A percentile compares a stretch with the other conserved stretches of the same genome.
Conservation (phyloP, 2,888 invertebrate species). For the Leuctra nigra region DNA sequence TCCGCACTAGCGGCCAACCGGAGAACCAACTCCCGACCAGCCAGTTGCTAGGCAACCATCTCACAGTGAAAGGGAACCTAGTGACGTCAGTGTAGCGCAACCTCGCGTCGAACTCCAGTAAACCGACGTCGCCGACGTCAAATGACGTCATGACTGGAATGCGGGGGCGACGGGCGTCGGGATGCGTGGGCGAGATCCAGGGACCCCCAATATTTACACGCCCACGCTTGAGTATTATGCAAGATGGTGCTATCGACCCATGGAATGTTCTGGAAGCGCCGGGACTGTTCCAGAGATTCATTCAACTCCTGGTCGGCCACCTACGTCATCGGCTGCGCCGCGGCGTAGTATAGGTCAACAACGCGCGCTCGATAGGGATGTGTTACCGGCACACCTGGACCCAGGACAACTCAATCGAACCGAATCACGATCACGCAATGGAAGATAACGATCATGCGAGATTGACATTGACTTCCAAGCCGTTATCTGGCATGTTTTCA, state of each 20-base stretch:
- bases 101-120: conserved; percentile 20
- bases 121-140: background rate
- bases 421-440: too few relatives aligned
- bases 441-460: too few relatives aligned
- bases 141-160: conserved; percentile 21
- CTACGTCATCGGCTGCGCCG: too few relatives aligned
- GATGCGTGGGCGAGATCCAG: conserved; percentile 1
- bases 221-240: background rate
- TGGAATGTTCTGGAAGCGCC: background rate
- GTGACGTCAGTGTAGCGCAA: conserved; percentile 26
- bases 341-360: too few relatives aligned
- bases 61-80: conserved; percentile 26
- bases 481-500: too few relatives aligned
- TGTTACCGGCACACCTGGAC: too few relatives aligned
- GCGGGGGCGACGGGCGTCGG: conserved; percentile 1
- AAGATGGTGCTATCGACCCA: background rate
- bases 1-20: background rate
- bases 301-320: too few relatives aligned
- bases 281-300: too few relatives aligned
- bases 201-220: background rate
- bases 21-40: background rate
- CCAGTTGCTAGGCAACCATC: conserved; percentile 22
- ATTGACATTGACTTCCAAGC: too few relatives aligned
- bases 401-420: too few relatives aligned
- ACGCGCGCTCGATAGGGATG: too few relatives aligned